Evolutionary conservation across 2,888 invertebrate genomes (phyloP).

Genomic region (Trichopoda pennipes): DNA sequence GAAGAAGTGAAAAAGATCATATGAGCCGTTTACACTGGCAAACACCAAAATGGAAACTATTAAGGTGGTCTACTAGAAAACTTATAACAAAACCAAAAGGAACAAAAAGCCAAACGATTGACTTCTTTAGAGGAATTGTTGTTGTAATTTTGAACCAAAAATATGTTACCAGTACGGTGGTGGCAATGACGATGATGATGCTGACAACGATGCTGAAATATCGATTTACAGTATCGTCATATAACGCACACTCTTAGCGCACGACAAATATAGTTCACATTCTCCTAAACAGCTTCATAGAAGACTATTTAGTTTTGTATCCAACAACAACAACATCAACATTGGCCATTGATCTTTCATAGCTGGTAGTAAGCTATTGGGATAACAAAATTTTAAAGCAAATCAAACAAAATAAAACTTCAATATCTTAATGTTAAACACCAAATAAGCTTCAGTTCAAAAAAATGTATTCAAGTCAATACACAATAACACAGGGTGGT

Average conservation of each 20-base stretch:
- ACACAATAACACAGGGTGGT: slow-evolving; percentile 26
- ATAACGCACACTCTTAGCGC: slow-evolving; percentile 55
- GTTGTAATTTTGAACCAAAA: slow-evolving; percentile 41
- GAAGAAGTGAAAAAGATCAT: slow-evolving; percentile 16
- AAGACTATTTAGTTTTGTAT: slow-evolving; percentile 26
- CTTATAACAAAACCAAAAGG: slow-evolving; percentile 11
- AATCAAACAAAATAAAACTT: slow-evolving; percentile 32
- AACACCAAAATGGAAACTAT: slow-evolving; percentile 43
- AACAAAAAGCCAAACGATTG: slow-evolving; percentile 51
- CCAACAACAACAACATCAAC: slow-evolving; percentile 27
- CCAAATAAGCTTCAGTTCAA: slow-evolving; percentile 65
- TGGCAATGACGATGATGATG: slow-evolving; percentile 53
- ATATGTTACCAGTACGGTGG: slow-evolving; percentile 33
- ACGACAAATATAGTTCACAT: slow-evolving; percentile 56
- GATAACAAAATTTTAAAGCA: slow-evolving; percentile 53
- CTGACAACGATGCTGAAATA: slow-evolving; percentile 39
- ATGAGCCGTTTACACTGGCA: slow-evolving; percentile 27
- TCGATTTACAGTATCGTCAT: slow-evolving; percentile 43
- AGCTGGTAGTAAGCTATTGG: slow-evolving; percentile 60
- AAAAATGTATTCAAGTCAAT: slow-evolving; percentile 59
- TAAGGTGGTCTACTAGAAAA: slow-evolving; percentile 62
- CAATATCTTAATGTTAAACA: slow-evolving; percentile 67
- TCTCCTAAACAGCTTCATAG: neutral
- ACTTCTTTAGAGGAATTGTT: slow-evolving; percentile 53
- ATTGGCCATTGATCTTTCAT: slow-evolving; percentile 51